Evolutionary conservation across 2,888 invertebrate species (phyloP).

Genomic region (Cephus nigrinus): DNA sequence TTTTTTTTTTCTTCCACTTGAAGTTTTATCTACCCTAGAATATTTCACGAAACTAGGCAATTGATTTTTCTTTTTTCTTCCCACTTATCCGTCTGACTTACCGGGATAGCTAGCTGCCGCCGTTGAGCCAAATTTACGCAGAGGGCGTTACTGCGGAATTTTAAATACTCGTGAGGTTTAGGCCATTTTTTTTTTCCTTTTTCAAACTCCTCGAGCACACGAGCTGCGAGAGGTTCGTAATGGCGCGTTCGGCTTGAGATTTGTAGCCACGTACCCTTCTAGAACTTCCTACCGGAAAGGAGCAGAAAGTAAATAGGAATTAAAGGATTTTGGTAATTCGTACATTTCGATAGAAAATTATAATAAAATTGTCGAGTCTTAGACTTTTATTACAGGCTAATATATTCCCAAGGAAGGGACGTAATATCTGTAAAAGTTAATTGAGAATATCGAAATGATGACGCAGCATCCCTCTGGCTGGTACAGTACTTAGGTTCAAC

Average conservation of each 20-base stretch:
- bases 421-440: background rate
- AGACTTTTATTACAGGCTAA: too few relatives aligned
- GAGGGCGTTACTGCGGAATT: constrained; percentile 2
- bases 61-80: background rate
- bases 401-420: too few relatives aligned
- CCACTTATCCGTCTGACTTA: background rate
- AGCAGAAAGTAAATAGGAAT: background rate
- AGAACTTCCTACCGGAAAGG: background rate
- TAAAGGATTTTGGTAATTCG: background rate
- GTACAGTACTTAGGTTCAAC: background rate
- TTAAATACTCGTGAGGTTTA: constrained; percentile 2
- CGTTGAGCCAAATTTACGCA: background rate
- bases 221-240: background rate
- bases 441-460: background rate
- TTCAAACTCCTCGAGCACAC: background rate
- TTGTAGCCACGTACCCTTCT: background rate
- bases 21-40: background rate
- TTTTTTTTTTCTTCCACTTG: background rate
- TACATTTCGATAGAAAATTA: background rate
- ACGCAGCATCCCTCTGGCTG: background rate
- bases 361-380: background rate
- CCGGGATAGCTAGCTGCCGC: background rate
- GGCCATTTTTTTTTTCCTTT: background rate
- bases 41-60: background rate
- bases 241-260: background rate